Evolutionary conservation across 35 echinoderm and acorn worm genomes (phyloP), one percentile per base, ranked within the genome.

Genomic region (Amphiura filiformis): DNA sequence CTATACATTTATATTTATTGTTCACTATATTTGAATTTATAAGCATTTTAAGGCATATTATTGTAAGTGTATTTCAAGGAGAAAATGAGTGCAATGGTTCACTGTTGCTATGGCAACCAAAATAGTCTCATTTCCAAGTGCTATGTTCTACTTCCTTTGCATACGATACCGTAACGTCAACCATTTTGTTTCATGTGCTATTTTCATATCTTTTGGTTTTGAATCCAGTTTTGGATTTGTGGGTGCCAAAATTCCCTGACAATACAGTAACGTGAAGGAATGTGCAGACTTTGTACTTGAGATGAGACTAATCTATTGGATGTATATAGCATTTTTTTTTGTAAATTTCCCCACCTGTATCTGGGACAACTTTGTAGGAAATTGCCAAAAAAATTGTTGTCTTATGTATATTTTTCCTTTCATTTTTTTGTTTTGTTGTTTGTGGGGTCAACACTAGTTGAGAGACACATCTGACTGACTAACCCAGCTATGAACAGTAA

Each of bases 1-100:
- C 34, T 33, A 85, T 56, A 85, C 83, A 85, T 85, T 85, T 85
- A 85, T 85, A 85, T 85, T 85, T 85, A 85, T 85, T 85, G 83
- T 85, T 85, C 83, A 85, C 32, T 85, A 85, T 85, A 85, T 64
- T 85, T 56, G 64, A 85, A 65, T 84, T 85, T 65, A 65, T 85
- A 61, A 85, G 65, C 56, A 35, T 34, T 64, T 34, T 56, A 39
- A 44, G 37, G 39, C 31, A 36, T 85, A 64, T 37, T n/a, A 56
- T 37, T 65, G 83, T 85, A 64, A 38, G 64, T 56, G 64, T 85
- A 36, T 65, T 65, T 35, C 44, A 47, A 70, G 30, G 41, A 56
- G 17, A 33, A 84, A 56, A 33, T 85, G 83, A 85, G 83, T 85
- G 83, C 83, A 85, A 85, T 85, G 49, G 83, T 85, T 85, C 64